Evolutionary conservation across 2,888 invertebrate species (phyloP).

Genomic region (Clunio marinus): DNA sequence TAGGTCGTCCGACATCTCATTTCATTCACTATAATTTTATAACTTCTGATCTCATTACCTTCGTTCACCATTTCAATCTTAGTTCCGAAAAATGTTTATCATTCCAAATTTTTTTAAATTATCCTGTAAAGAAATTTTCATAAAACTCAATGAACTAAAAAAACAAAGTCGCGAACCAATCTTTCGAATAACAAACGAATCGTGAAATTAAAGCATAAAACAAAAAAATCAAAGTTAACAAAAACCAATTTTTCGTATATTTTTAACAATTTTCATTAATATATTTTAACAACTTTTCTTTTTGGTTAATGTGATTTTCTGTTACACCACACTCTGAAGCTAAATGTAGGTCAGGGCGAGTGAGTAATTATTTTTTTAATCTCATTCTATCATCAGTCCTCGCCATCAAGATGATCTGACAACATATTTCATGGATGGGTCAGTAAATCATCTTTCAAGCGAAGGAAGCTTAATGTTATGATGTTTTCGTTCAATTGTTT

Average conservation of each 20-base stretch:
- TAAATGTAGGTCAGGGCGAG: background rate
- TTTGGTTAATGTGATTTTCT: background rate
- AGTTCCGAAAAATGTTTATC: background rate
- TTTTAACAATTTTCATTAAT: background rate
- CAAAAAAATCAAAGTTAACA: too few relatives aligned
- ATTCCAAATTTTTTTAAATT: background rate
- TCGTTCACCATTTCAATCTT: too few relatives aligned
- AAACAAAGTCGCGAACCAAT: background rate
- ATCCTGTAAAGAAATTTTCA: background rate
- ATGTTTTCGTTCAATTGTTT: background rate
- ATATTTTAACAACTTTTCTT: background rate
- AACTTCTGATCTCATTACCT: too few relatives aligned
- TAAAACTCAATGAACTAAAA: background rate
- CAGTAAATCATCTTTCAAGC: background rate
- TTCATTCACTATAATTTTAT: too few relatives aligned
- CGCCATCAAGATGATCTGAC: background rate
- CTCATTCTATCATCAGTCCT: too few relatives aligned
- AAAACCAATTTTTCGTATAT: background rate
- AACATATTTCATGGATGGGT: background rate
- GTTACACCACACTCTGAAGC: background rate
- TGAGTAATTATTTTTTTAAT: background rate
- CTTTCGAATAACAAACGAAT: background rate
- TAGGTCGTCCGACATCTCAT: too few relatives aligned
- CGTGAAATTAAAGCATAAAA: background rate
- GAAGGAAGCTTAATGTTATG: background rate